phyloP scores from a whole-genome alignment of 92 coral and sea anemone genomes.

The Blastomussa wellsi region DNA sequence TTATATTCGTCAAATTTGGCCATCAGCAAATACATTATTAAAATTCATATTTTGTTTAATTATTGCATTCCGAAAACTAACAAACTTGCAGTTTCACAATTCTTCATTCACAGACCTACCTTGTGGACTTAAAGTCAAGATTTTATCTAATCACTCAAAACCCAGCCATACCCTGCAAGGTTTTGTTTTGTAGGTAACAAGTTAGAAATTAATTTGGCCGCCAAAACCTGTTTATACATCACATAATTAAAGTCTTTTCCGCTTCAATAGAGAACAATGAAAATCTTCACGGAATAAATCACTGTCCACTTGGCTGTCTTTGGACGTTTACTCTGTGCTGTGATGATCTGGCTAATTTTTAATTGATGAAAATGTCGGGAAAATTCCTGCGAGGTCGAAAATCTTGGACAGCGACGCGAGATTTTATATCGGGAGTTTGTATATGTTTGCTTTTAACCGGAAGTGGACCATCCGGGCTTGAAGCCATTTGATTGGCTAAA shows the following conservation, averaged over 20 bases:
- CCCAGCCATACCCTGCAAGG: not conserved
- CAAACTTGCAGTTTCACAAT: conserved; percentile 23
- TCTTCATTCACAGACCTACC: conserved; percentile 14
- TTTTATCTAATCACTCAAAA: conserved; percentile 2
- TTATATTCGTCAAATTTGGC: conserved; percentile 11
- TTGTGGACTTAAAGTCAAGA: conserved; percentile 3
- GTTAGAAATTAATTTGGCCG: conserved; percentile 22
- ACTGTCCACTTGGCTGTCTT: not conserved
- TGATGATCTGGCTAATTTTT: not conserved
- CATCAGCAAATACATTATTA: conserved; percentile 18
- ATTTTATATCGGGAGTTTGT: not conserved
- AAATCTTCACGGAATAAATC: conserved; percentile 23
- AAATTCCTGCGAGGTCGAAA: not conserved
- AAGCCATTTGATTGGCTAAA: conserved; percentile 29
- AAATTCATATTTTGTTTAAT: conserved; percentile 42
- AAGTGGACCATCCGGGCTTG: conserved; percentile 7
- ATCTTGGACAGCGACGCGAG: not conserved
- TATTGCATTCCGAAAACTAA: conserved; percentile 25
- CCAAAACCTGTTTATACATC: conserved; percentile 28
- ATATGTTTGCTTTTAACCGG: conserved; percentile 39
- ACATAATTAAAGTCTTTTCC: conserved; percentile 26
- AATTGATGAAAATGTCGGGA: not conserved
- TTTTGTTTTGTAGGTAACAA: conserved; percentile 13
- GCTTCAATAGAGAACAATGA: conserved; percentile 25
- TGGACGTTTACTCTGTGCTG: not conserved